Evolutionary conservation across 2,113 vertebrate genomes (phyloP), one percentile per base, ranked within the genome.

Genomic region (Leptocoma aspasia): DNA sequence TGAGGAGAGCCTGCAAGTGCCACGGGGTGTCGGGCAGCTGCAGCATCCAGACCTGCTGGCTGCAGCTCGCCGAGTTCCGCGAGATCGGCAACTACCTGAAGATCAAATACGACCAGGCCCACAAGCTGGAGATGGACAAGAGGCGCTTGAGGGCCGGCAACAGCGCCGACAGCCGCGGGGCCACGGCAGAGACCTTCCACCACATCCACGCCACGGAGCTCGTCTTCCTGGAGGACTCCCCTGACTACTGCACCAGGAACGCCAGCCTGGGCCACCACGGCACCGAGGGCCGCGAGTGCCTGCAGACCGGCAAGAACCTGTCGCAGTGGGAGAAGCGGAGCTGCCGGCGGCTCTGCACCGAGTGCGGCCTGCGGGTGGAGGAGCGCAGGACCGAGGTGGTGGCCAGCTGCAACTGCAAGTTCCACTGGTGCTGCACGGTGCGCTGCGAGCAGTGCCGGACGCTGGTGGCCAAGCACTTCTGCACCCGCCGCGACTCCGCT

Each of bases 21-120:
- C 99, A 99, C 2, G 99, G 99, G 9, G 99, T 99, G 82, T 99
- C 99, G 0, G 99, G 99, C 77, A 99, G 99, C 97, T 99, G 99
- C 97, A 99, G 98, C 95, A 97, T 99, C 89, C 99, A 99, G 94
- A 99, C 99, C 1, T 99, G 99, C 89, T 99, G 99, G 99, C 98
- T 99, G 96, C 99, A 99, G 94, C 98, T 99, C 6, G 98, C 99
- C 2, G 99, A 99, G 37, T 99, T 99, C 86, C 97, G 99, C 1
- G 99, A 99, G 53, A 97, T 99, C 10, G 99, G 99, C 6, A 98
- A 98, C 96, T 99, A 99, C 91, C 97, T 99, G 87, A 99, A 99
- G 95, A 94, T 98, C 50, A 99, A 99, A 85, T 98, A 99, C 8
- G 97, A 98, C 57, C 98, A 94, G 20, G 99, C 99, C 7, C 98